Evolutionary conservation across 2,888 invertebrate genomes (phyloP).

Genomic region (Apotomis turbidana): DNA sequence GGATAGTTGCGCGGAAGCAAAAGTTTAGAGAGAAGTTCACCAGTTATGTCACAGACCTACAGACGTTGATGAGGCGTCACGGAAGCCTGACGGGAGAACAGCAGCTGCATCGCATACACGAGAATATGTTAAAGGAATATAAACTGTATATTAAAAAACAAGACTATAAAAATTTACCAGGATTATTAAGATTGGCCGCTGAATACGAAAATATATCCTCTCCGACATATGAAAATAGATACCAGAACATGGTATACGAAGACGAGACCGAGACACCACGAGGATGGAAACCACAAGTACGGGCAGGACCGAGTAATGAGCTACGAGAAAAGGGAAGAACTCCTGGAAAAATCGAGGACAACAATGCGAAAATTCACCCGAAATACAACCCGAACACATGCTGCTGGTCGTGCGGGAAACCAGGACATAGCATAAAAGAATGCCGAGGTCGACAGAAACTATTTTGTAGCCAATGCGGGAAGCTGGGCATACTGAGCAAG

Average conservation of each 20-base stretch:
- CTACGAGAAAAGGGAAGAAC: too few species aligned
- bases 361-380: not conserved
- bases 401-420: conserved; percentile 6
- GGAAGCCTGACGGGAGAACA: not conserved
- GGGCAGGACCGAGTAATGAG: not conserved
- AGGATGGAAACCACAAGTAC: not conserved
- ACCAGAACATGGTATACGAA: not conserved
- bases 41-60: too few species aligned
- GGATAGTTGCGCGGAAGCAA: too few species aligned
- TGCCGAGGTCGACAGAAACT: not conserved
- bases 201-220: not conserved
- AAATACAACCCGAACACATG: conserved; percentile 2
- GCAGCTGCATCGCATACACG: not conserved
- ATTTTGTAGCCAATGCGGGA: conserved; percentile 5
- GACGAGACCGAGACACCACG: too few species aligned
- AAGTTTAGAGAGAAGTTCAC: too few species aligned
- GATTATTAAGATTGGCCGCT: not conserved
- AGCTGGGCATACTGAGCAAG: not conserved
- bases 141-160: conserved; percentile 2
- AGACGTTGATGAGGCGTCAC: too few species aligned
- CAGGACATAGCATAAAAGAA: not conserved
- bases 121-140: not conserved
- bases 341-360: not conserved
- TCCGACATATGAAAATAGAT: not conserved
- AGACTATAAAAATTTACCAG: not conserved